Percentiles rank a stretch among this genome's conserved stretches.
Evolutionary conservation across 2,888 invertebrate genomes (phyloP).

Genomic region (Schrankia costaestrigalis): DNA sequence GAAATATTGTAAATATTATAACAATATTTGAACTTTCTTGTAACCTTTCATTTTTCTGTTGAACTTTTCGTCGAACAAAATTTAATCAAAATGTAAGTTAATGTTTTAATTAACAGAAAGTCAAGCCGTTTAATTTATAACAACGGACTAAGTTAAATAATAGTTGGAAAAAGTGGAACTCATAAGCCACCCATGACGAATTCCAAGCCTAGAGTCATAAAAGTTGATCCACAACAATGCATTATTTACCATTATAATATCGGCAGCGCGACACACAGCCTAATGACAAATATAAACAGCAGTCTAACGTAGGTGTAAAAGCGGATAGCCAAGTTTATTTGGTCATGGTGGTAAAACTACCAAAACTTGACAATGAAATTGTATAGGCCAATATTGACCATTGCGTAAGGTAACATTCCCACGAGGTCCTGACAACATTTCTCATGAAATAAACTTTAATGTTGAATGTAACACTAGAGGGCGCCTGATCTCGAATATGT

Average conservation of each 20-base stretch:
- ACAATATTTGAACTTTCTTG: no score
- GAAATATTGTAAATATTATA: no score
- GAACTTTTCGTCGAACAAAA: slow-evolving; percentile 16
- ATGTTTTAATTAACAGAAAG: slow-evolving; percentile 13
- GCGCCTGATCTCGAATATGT: slow-evolving; percentile 50
- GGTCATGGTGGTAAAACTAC: slow-evolving; percentile 50
- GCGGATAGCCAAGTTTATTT: slow-evolving; percentile 59
- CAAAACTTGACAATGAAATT: slow-evolving; percentile 62
- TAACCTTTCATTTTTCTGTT: no score
- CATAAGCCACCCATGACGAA: slow-evolving; percentile 74
- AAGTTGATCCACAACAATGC: slow-evolving; percentile 75
- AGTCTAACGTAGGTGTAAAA: slow-evolving; percentile 72
- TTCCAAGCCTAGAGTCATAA: slow-evolving; percentile 63
- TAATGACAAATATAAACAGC: slow-evolving; percentile 74
- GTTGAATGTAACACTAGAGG: slow-evolving; percentile 60
- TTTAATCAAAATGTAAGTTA: no score
- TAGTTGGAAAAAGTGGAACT: slow-evolving; percentile 34
- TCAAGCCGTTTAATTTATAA: slow-evolving; percentile 23
- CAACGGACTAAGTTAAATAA: slow-evolving; percentile 27
- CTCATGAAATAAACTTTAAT: slow-evolving; percentile 59
- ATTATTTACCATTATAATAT: slow-evolving; percentile 79
- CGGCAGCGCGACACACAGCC: slow-evolving; percentile 70
- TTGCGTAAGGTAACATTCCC: slow-evolving; percentile 64
- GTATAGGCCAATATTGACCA: slow-evolving; percentile 67
- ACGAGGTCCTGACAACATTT: slow-evolving; percentile 71